phyloP scores from a whole-genome alignment of 1,140 invertebrate genomes.

The Rhyacophila brunnea region DNA sequence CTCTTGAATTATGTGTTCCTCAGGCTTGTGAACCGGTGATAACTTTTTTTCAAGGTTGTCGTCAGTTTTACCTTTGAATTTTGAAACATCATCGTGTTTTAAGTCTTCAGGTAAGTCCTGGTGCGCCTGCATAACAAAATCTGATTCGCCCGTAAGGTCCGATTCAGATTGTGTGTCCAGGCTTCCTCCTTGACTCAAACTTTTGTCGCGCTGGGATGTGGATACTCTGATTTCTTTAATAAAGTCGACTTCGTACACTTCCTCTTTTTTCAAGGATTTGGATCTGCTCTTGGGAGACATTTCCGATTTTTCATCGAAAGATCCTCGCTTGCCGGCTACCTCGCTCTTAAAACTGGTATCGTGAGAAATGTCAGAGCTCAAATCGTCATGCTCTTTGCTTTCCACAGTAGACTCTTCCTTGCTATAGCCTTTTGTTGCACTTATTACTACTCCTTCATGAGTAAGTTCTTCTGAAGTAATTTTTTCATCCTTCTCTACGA shows the following conservation, averaged over 20 bases:
- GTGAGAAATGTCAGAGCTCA: slow-evolving; percentile 53
- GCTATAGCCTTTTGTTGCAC: slow-evolving; percentile 49
- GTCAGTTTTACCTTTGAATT: slow-evolving; percentile 33
- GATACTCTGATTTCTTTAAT: slow-evolving; percentile 55
- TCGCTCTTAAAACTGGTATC: slow-evolving; percentile 54
- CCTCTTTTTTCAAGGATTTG: slow-evolving; percentile 46
- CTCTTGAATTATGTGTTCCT: slow-evolving; percentile 57
- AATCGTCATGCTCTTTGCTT: slow-evolving; percentile 54
- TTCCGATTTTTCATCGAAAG: slow-evolving; percentile 47
- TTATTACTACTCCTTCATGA: slow-evolving; percentile 52
- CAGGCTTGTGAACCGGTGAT: slow-evolving; percentile 55
- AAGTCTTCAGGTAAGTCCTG: slow-evolving; percentile 26
- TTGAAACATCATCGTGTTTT: slow-evolving; percentile 42
- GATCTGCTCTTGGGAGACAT: slow-evolving; percentile 40
- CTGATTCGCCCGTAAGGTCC: slow-evolving; percentile 53
- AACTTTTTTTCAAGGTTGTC: slow-evolving; percentile 49
- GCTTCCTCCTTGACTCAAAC: slow-evolving; percentile 54
- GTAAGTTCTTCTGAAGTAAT: slow-evolving; percentile 48
- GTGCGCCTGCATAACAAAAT: slow-evolving; percentile 20
- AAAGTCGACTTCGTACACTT: slow-evolving; percentile 54
- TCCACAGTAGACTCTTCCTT: slow-evolving; percentile 55
- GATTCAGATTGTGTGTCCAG: slow-evolving; percentile 59
- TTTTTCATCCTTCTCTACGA: slow-evolving; percentile 51
- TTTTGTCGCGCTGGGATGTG: slow-evolving; percentile 50
- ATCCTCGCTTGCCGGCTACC: slow-evolving; percentile 44